phyloP scores from a whole-genome alignment of 2,113 vertebrate species.

The Percina caprodes region DNA sequence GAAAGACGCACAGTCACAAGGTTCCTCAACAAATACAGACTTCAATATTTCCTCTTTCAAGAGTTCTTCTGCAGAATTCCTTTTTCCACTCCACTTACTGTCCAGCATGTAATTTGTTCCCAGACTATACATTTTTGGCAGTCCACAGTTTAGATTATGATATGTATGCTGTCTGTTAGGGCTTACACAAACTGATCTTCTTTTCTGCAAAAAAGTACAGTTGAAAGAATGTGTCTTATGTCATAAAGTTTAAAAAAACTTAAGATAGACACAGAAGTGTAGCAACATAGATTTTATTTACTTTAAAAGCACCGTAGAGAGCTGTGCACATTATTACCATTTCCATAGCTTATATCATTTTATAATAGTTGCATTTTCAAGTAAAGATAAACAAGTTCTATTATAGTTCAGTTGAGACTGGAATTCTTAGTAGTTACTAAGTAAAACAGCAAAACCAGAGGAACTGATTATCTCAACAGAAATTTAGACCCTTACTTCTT shows the following conservation, averaged over 20 bases:
- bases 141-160: constrained; percentile 78
- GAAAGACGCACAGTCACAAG: neutral
- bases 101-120: constrained; percentile 84
- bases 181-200: constrained; percentile 40
- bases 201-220: constrained; percentile 9
- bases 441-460: constrained; percentile 45
- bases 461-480: constrained; percentile 40
- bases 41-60: constrained; percentile 65
- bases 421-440: constrained; percentile 48
- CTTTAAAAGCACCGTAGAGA: constrained; percentile 72
- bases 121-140: constrained; percentile 79
- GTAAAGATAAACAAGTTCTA: constrained; percentile 71
- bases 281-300: constrained; percentile 77
- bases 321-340: constrained; percentile 65
- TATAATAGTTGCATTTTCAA: constrained; percentile 73
- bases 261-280: constrained; percentile 33
- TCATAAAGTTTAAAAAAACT: constrained; percentile 10
- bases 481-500: constrained; percentile 52
- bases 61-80: constrained; percentile 64
- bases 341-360: constrained; percentile 73
- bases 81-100: constrained; percentile 80
- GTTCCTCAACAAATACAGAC: constrained; percentile 46
- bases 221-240: constrained; percentile 16
- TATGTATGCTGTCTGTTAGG: constrained; percentile 50
- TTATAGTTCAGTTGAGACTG: constrained; percentile 36